Percentiles rank a stretch among this genome's conserved stretches.
These are phyloP conservation scores for Fratercula arctica DNA, from an alignment of 2,797 vertebrate genomes.

Conservation along the genomic window DNA sequence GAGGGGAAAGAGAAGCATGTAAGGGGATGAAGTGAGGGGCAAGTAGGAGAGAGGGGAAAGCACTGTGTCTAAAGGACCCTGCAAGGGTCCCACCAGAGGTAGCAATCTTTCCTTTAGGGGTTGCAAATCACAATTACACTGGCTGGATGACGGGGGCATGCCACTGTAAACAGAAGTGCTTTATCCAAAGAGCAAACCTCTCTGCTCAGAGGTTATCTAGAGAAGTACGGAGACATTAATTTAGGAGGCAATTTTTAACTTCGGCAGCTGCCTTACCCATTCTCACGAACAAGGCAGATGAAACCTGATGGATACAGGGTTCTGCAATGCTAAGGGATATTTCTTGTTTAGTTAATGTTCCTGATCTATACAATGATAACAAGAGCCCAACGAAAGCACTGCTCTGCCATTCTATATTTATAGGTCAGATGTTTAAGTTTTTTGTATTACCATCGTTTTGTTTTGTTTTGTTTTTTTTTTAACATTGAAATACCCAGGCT, in stretches of 20 bases:
- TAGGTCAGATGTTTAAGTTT: neutral
- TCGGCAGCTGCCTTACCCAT: neutral
- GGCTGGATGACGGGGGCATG: neutral
- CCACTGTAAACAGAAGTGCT: neutral
- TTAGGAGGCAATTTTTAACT: slow-evolving; percentile 8
- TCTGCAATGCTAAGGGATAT: neutral
- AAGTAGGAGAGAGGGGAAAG: neutral
- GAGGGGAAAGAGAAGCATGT: neutral
- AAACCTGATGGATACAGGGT: neutral
- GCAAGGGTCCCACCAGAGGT: neutral
- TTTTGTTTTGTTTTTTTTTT: neutral
- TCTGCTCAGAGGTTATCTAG: neutral
- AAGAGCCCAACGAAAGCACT: neutral
- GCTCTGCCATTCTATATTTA: neutral
- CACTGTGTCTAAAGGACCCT: neutral
- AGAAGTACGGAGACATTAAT: neutral
- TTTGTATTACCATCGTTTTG: neutral
- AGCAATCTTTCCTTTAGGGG: neutral
- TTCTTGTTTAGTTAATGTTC: neutral
- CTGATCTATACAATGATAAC: neutral
- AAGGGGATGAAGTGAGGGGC: neutral
- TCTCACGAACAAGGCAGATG: neutral
- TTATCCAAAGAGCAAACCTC: neutral
- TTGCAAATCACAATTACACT: neutral
- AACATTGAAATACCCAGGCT: neutral